Percentiles rank a stretch among this genome's conserved stretches.
These are phyloP conservation scores for Arvicola amphibius DNA, from an alignment of 2,797 vertebrate species.

Conservation along the genomic window DNA sequence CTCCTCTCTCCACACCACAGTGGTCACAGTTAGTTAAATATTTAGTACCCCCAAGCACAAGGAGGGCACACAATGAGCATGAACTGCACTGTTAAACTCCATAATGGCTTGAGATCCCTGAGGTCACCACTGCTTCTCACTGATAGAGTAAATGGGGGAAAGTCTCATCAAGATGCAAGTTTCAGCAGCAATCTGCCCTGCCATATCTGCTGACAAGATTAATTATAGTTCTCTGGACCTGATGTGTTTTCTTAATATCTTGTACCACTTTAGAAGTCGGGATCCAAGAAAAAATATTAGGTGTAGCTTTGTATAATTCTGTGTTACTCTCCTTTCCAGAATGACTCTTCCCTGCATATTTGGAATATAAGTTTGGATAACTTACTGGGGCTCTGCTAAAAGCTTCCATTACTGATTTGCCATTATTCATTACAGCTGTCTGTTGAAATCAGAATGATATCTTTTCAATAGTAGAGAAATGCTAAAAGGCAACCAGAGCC, in stretches of 20 bases:
- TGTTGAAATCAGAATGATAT: slow-evolving; percentile 50
- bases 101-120: slow-evolving; percentile 78
- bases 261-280: slow-evolving; percentile 73
- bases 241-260: slow-evolving; percentile 83
- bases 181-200: slow-evolving; percentile 67
- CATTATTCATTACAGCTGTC: slow-evolving; percentile 50
- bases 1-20: slow-evolving; percentile 71
- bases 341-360: slow-evolving; percentile 71
- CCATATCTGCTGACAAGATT: slow-evolving; percentile 83
- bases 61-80: slow-evolving; percentile 64
- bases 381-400: slow-evolving; percentile 62
- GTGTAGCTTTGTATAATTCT: slow-evolving; percentile 81
- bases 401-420: slow-evolving; percentile 58
- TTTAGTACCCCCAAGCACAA: slow-evolving; percentile 82
- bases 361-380: slow-evolving; percentile 63
- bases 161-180: slow-evolving; percentile 33
- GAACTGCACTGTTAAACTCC: slow-evolving; percentile 71
- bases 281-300: slow-evolving; percentile 79
- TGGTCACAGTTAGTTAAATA: slow-evolving; percentile 79
- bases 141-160: slow-evolving; percentile 60
- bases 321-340: slow-evolving; percentile 70
- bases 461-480: not conserved
- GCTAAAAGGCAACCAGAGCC: not conserved
- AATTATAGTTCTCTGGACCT: slow-evolving; percentile 86
- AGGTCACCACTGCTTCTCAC: slow-evolving; percentile 44